Base-by-base conservation (phyloP, 2,888 invertebrate species). In the Drosophila kambysellisi region DNA sequence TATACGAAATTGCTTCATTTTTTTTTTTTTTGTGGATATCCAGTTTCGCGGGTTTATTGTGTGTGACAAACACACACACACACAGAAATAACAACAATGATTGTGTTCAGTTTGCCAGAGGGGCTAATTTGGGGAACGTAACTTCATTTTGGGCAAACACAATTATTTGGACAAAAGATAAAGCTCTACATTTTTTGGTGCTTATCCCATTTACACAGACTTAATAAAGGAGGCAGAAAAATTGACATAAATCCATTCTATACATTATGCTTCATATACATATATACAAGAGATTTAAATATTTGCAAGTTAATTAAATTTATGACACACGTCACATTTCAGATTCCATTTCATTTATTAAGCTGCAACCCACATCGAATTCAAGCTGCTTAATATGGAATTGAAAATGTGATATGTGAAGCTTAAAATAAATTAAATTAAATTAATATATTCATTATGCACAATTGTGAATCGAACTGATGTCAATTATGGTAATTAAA, bases 1-100 rank as follows among this genome's bases (percentile, higher is more conserved):
- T 76, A 76, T 77, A 76, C 70, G 76, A 89, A 87, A 87, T 87
- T 85, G 88, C 79, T 76, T 89, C 79, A 75, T 89, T 88, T 89
- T 80, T 74, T 52, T 52, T 25, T 4, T 25, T 25, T 25, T 25
- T 25, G 20, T 25, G 20, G 17, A 5, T 61, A 70, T 62, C 37
- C 67, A 33, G 29, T 66, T 35, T 69, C 35, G 54, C 53, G 56
- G 51, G 37, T 74, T 63, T 70, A 74, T 79, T 74, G 63, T 64
- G 51, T 8, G 46, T 25, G 46, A 46, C 46, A 46, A 15, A 62
- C 61, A 72, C 17, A 53, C 12, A 52, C 32, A 59, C 46, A 25
- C 15, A 32, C 6, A 29, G 7, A 12, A n/a, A n/a, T 29, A 56
- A 12, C 37, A 35, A 41, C 56, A 48, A 56, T 51, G 39, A 54